Evolutionary conservation across 2,113 vertebrate species (phyloP).

Genomic region (Syngnathus scovelli): DNA sequence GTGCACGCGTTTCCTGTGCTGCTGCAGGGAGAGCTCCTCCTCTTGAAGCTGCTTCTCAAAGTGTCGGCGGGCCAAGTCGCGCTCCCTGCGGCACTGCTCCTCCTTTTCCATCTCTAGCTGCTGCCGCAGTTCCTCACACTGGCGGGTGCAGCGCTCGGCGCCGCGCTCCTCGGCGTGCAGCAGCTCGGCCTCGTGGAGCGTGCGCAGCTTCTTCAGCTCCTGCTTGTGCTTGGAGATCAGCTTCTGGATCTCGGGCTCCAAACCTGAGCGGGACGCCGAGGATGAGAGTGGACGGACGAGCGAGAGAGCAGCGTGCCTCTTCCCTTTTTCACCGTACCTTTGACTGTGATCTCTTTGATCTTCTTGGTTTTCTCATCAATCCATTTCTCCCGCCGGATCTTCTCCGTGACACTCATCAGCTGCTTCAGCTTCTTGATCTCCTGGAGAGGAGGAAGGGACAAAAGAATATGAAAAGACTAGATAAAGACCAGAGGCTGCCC

Average conservation of each 20-base stretch:
- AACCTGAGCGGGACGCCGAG: conserved; percentile 65
- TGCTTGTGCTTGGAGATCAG: conserved; percentile 86
- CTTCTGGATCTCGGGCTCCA: conserved; percentile 95
- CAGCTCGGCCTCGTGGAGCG: conserved; percentile 86
- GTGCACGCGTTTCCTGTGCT: conserved; percentile 82
- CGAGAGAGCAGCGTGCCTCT: not conserved
- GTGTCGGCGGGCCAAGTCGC: conserved; percentile 73
- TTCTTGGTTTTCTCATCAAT: conserved; percentile 93
- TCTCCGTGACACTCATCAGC: conserved; percentile 85
- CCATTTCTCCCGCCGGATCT: conserved; percentile 89
- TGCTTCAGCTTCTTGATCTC: conserved; percentile 94
- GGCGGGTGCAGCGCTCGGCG: conserved; percentile 72
- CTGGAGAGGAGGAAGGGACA: conserved; percentile 48
- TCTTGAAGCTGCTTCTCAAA: conserved; percentile 89
- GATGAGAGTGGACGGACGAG: not conserved
- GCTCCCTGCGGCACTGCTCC: conserved; percentile 78
- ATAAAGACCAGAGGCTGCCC: not conserved
- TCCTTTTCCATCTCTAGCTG: conserved; percentile 81
- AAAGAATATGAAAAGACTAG: not conserved
- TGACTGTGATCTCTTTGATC: conserved; percentile 94
- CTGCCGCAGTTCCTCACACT: conserved; percentile 77
- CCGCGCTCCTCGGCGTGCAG: conserved; percentile 79
- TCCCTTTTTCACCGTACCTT: conserved; percentile 68
- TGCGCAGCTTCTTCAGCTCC: conserved; percentile 82
- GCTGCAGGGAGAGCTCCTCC: conserved; percentile 83